Evolutionary conservation across 2,797 vertebrate species (phyloP).

Genomic region (Rhinichthys osculus): DNA sequence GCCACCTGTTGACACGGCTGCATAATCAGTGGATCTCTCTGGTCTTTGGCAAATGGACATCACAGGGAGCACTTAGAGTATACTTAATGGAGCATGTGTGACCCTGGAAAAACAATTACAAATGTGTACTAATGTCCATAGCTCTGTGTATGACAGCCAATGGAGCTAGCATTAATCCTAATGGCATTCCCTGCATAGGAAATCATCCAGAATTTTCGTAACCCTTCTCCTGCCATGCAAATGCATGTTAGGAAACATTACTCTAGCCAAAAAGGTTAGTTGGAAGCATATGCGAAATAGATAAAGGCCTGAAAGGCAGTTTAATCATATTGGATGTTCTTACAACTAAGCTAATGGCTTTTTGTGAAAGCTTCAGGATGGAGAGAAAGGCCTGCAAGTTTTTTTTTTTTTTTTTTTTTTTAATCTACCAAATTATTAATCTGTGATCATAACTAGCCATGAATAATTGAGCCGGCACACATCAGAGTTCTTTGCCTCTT

Average conservation of each 20-base stretch:
- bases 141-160: constrained; percentile 27
- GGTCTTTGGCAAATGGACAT: constrained; percentile 49
- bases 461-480: constrained; percentile 58
- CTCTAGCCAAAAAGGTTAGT: constrained; percentile 53
- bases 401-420: constrained; percentile 50
- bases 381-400: constrained; percentile 25
- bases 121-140: constrained; percentile 37
- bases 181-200: constrained; percentile 37
- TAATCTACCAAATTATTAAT: constrained; percentile 63
- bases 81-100: constrained; percentile 54
- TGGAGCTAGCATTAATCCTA: constrained; percentile 37
- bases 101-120: constrained; percentile 54
- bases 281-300: constrained; percentile 55
- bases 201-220: constrained; percentile 50
- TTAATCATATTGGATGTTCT: constrained; percentile 55
- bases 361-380: constrained; percentile 16
- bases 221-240: constrained; percentile 47
- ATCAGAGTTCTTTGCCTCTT: constrained; percentile 50
- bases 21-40: constrained; percentile 46
- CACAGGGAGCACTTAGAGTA: constrained; percentile 41
- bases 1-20: constrained; percentile 44
- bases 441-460: constrained; percentile 59
- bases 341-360: constrained; percentile 53
- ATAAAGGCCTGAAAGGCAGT: constrained; percentile 49
- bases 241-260: constrained; percentile 59